Evolutionary conservation across 2,797 vertebrate species (phyloP).

Genomic region (Masticophis lateralis): DNA sequence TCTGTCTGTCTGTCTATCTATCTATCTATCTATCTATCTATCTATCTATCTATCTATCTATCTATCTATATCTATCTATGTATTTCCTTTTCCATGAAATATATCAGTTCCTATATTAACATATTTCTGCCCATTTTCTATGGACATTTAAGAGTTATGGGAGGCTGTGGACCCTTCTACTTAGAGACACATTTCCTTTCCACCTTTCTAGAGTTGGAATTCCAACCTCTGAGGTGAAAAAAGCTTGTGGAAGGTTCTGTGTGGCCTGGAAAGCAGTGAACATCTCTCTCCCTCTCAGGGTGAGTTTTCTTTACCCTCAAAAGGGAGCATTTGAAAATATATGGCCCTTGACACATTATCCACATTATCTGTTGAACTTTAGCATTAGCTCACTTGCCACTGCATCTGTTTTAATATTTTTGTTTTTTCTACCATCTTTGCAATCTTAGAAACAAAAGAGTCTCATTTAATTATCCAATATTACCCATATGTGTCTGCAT

Average conservation of each 20-base stretch:
- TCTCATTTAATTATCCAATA: neutral
- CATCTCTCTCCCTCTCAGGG: neutral
- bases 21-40: too few relatives aligned
- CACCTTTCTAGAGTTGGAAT: neutral
- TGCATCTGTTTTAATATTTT: constrained; percentile 7
- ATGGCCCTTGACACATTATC: neutral
- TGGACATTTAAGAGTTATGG: too few relatives aligned
- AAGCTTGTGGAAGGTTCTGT: neutral
- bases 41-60: too few relatives aligned
- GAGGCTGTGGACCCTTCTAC: neutral
- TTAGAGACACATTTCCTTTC: neutral
- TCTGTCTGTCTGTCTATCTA: too few relatives aligned
- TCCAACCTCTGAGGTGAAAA: neutral
- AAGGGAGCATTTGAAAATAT: neutral
- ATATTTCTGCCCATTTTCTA: too few relatives aligned
- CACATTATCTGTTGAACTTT: neutral
- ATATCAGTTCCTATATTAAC: too few relatives aligned
- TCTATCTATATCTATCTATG: too few relatives aligned
- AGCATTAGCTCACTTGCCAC: constrained; percentile 23
- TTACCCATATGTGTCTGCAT: constrained; percentile 26
- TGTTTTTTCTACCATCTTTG: neutral
- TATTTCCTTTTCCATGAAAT: too few relatives aligned
- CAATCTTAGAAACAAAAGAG: neutral
- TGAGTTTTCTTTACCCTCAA: neutral
- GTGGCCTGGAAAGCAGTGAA: neutral